These are phyloP conservation scores for Drosophila quadrilineata DNA, from an alignment of 1,140 invertebrate genomes.

Conservation along the genomic window DNA sequence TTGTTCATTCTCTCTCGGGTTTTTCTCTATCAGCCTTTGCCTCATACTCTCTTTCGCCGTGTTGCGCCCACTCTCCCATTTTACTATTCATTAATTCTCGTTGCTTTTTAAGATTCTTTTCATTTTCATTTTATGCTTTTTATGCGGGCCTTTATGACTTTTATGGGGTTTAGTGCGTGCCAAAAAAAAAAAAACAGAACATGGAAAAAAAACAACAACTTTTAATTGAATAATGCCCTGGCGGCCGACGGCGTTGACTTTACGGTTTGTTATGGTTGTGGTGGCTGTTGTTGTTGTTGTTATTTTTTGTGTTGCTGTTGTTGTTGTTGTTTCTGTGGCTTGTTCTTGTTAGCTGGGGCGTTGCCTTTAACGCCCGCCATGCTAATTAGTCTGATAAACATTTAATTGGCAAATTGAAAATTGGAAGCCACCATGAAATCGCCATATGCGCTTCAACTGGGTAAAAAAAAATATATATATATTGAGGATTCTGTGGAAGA, in stretches of 20 bases:
- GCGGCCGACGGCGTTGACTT: conserved; percentile 47
- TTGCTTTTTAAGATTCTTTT: conserved; percentile 78
- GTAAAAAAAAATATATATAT: conserved; percentile 33
- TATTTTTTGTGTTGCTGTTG: too few species aligned
- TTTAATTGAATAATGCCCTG: conserved; percentile 80
- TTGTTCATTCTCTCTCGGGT: conserved; percentile 44
- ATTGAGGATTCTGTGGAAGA: conserved; percentile 6
- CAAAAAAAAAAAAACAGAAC: conserved; percentile 67
- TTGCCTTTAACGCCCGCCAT: conserved; percentile 39
- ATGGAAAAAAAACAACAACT: conserved; percentile 45
- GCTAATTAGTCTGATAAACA: conserved; percentile 73
- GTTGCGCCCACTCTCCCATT: background rate
- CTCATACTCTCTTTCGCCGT: background rate
- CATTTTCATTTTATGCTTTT: conserved; percentile 81
- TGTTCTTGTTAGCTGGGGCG: conserved; percentile 21
- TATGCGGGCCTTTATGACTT: conserved; percentile 80
- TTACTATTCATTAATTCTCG: conserved; percentile 58
- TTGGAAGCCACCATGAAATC: conserved; percentile 51
- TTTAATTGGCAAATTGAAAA: conserved; percentile 74
- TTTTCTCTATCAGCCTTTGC: conserved; percentile 10
- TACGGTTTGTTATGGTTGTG: conserved; percentile 33
- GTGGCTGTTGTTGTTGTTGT: conserved; percentile 28
- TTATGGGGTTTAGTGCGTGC: conserved; percentile 81
- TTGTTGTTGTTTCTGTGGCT: conserved; percentile 5
- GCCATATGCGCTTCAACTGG: conserved; percentile 63